A percentile compares a stretch with the other conserved stretches of the same genome.
phyloP scores from a whole-genome alignment of 2,113 vertebrate species.

The Potamarius usumacintae region DNA sequence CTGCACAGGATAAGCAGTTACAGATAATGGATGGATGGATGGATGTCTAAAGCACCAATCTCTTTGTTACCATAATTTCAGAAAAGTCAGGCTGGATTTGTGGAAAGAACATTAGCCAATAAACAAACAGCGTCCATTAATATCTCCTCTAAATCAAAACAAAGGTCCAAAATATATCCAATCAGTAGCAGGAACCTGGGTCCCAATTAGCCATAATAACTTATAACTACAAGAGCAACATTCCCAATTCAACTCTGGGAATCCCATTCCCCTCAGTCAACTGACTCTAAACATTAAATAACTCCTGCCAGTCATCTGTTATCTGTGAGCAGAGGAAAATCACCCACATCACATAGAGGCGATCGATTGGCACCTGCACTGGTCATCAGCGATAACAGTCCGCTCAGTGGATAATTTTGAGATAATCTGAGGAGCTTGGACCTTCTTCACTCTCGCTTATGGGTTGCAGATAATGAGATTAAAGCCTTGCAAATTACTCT shows the following conservation, averaged over 20 bases:
- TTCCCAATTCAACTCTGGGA: slow-evolving; percentile 3
- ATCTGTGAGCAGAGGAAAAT: neutral
- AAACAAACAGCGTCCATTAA: neutral
- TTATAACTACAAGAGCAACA: neutral
- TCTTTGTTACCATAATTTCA: neutral
- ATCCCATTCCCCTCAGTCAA: neutral
- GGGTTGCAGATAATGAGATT: slow-evolving; percentile 69
- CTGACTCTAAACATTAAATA: neutral
- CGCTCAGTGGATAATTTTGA: slow-evolving; percentile 71
- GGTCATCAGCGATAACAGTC: slow-evolving; percentile 68
- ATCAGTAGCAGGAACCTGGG: neutral
- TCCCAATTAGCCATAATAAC: neutral
- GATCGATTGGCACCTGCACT: slow-evolving; percentile 70
- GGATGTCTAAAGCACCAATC: neutral
- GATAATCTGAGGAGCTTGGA: slow-evolving; percentile 68
- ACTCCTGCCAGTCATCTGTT: slow-evolving; percentile 22
- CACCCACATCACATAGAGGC: slow-evolving; percentile 54
- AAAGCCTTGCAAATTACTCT: slow-evolving; percentile 36
- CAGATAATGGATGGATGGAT: no score
- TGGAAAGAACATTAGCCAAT: neutral
- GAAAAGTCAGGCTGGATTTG: neutral
- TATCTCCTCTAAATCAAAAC: neutral
- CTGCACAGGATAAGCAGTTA: no score
- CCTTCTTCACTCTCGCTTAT: slow-evolving; percentile 52
- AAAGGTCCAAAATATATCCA: neutral